phyloP scores from a whole-genome alignment of 2,888 invertebrate genomes.

The Operophtera brumata region DNA sequence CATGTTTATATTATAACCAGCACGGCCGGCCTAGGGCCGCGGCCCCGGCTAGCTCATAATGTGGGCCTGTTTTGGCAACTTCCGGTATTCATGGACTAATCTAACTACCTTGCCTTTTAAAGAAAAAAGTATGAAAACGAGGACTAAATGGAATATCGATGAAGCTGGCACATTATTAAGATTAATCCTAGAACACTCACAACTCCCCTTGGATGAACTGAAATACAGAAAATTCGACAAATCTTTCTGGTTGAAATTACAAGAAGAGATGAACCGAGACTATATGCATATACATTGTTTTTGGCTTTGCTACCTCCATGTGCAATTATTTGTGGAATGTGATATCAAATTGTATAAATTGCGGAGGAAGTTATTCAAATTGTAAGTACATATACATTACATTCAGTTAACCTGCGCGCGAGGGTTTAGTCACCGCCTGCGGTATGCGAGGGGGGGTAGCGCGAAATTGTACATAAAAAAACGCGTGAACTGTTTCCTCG shows the following conservation, averaged over 20 bases:
- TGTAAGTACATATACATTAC: slow-evolving; percentile 50
- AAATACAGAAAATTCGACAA: slow-evolving; percentile 54
- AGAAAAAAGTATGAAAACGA: slow-evolving; percentile 50
- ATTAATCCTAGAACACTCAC: slow-evolving; percentile 49
- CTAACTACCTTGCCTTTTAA: slow-evolving; percentile 14
- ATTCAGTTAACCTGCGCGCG: too few relatives aligned
- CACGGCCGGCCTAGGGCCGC: too few relatives aligned
- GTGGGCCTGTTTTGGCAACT: too few relatives aligned
- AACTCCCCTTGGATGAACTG: slow-evolving; percentile 49
- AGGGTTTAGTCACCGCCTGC: too few relatives aligned
- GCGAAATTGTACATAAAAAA: too few relatives aligned
- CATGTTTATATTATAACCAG: too few relatives aligned
- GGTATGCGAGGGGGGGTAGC: too few relatives aligned
- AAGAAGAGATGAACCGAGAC: slow-evolving; percentile 50
- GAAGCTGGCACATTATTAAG: slow-evolving; percentile 55
- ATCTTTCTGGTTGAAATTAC: slow-evolving; percentile 54
- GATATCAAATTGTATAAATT: slow-evolving; percentile 53
- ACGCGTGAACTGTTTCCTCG: too few relatives aligned
- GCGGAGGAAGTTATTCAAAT: slow-evolving; percentile 48
- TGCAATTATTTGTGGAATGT: slow-evolving; percentile 58
- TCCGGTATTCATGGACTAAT: too few relatives aligned
- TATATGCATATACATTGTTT: slow-evolving; percentile 49
- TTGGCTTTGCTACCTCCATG: slow-evolving; percentile 60
- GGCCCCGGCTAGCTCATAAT: too few relatives aligned
- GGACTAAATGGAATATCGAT: slow-evolving; percentile 53